phyloP scores from a whole-genome alignment of 2,888 invertebrate genomes.

The Mimas tiliae region DNA sequence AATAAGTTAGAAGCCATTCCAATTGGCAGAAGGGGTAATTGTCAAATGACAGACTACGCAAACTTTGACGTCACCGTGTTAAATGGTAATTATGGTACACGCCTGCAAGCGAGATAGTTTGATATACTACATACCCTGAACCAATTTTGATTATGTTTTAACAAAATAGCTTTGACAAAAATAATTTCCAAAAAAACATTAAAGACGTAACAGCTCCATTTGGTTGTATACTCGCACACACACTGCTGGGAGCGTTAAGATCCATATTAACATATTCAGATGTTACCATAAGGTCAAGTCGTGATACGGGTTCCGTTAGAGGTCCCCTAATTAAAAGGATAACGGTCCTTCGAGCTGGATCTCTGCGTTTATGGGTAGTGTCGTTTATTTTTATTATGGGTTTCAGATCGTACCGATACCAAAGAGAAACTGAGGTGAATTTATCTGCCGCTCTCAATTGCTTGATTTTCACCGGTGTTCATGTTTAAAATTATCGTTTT shows the following conservation, averaged over 20 bases:
- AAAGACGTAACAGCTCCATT: constrained; percentile 9
- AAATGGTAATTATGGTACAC: too few relatives aligned
- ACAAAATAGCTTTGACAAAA: not conserved
- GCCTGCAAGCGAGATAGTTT: too few relatives aligned
- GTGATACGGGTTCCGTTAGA: constrained; percentile 40
- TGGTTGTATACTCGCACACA: not conserved
- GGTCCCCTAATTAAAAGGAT: constrained; percentile 42
- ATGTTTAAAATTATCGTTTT: constrained; percentile 10
- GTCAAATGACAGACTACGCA: too few relatives aligned
- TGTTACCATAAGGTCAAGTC: constrained; percentile 33
- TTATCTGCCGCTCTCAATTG: constrained; percentile 6
- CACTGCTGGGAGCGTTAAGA: constrained; percentile 6
- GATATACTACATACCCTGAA: too few relatives aligned
- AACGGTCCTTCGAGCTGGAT: constrained; percentile 30
- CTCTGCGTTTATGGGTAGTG: constrained; percentile 21
- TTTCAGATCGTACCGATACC: constrained; percentile 18
- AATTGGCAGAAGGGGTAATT: too few relatives aligned
- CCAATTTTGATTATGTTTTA: too few relatives aligned
- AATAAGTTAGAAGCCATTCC: too few relatives aligned
- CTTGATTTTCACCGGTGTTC: constrained; percentile 4
- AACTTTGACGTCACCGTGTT: too few relatives aligned
- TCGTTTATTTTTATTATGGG: constrained; percentile 20
- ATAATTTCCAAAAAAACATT: not conserved
- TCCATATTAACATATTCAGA: constrained; percentile 18
- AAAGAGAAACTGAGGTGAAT: constrained; percentile 1